A percentile compares a stretch with the other conserved stretches of the same genome.
Evolutionary conservation across 2,888 invertebrate genomes (phyloP).

Genomic region (Nomada fucata): DNA sequence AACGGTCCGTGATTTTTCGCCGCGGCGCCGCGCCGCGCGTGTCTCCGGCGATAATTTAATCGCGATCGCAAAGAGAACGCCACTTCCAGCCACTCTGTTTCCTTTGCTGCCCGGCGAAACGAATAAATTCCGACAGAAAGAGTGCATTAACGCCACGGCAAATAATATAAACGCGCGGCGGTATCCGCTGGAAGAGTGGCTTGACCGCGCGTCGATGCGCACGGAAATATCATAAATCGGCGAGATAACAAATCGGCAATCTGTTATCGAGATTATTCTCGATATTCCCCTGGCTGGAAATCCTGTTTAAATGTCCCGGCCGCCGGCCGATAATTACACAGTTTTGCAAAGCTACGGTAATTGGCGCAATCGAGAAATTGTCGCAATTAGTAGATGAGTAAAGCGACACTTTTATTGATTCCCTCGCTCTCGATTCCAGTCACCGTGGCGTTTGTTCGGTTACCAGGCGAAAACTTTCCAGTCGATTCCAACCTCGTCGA

Average conservation of each 20-base stretch:
- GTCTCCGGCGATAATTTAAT: constrained; percentile 18
- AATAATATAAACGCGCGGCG: constrained; percentile 38
- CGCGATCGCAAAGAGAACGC: constrained; percentile 5
- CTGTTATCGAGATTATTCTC: constrained; percentile 63
- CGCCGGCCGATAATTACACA: constrained; percentile 63
- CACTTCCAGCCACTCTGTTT: too few species aligned
- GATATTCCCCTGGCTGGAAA: constrained; percentile 65
- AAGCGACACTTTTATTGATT: constrained; percentile 63
- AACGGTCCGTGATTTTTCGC: constrained; percentile 10
- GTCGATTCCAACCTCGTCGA: constrained; percentile 9
- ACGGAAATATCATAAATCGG: constrained; percentile 61
- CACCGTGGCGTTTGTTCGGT: background rate
- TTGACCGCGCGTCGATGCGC: constrained; percentile 42
- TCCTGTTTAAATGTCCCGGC: constrained; percentile 62
- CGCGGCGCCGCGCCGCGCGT: background rate
- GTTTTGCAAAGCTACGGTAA: constrained; percentile 59
- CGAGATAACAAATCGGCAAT: constrained; percentile 67
- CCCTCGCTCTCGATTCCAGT: background rate
- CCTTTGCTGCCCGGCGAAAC: background rate
- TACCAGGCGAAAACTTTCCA: constrained; percentile 18
- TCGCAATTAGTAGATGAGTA: constrained; percentile 62
- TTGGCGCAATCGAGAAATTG: constrained; percentile 64
- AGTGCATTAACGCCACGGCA: constrained; percentile 32
- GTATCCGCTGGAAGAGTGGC: background rate
- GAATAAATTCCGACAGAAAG: constrained; percentile 28